These are phyloP conservation scores for Cyclophora punctaria DNA, from an alignment of 2,888 invertebrate genomes.

Conservation along the genomic window DNA sequence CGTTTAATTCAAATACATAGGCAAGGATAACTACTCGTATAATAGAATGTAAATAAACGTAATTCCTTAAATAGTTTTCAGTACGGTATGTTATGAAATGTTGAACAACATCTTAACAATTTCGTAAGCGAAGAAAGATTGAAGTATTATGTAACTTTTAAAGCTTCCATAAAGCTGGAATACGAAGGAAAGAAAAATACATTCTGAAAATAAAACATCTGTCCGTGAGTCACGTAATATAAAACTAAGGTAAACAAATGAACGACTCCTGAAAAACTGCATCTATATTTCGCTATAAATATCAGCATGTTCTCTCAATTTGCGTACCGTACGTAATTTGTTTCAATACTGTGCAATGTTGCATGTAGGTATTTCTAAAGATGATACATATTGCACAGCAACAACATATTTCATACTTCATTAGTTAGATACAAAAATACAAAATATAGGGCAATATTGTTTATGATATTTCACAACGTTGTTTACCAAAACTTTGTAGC, in stretches of 20 bases:
- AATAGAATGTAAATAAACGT: neutral
- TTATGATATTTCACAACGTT: conserved; percentile 21
- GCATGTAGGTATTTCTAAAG: neutral
- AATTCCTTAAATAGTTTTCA: too few relatives aligned
- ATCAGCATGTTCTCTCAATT: too few relatives aligned
- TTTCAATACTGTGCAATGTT: too few relatives aligned
- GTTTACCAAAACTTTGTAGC: conserved; percentile 17
- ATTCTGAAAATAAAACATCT: conserved; percentile 58
- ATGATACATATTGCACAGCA: conserved; percentile 2
- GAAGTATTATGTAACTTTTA: conserved; percentile 52
- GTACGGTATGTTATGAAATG: conserved; percentile 7
- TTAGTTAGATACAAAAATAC: conserved; percentile 3
- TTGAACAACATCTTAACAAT: conserved; percentile 29
- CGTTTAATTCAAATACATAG: too few relatives aligned
- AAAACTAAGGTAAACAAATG: conserved; percentile 51
- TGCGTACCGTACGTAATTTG: too few relatives aligned
- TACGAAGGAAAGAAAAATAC: conserved; percentile 44
- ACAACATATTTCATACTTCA: conserved; percentile 10
- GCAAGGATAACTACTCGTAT: too few relatives aligned
- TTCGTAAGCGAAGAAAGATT: conserved; percentile 37
- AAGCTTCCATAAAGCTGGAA: conserved; percentile 55
- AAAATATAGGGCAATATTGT: conserved; percentile 20
- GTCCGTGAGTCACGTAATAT: conserved; percentile 51
- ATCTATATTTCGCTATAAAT: conserved; percentile 2
- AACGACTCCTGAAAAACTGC: conserved; percentile 35